Conservation (phyloP, 2,797 vertebrate genomes). For the Helostoma temminkii region DNA sequence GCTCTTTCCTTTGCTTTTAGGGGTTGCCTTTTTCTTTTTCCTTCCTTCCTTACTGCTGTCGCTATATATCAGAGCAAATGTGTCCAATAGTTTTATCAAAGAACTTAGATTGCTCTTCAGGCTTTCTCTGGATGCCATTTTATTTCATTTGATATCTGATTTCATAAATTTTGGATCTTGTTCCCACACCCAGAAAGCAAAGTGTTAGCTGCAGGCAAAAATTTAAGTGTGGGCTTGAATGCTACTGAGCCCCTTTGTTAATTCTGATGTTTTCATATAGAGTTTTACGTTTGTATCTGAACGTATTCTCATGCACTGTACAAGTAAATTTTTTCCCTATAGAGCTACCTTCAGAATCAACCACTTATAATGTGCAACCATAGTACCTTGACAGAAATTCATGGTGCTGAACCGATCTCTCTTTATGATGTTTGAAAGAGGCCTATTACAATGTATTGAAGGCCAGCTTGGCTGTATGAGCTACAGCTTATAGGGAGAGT, state of each 20-base stretch:
- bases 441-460: slow-evolving; percentile 73
- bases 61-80: slow-evolving; percentile 21
- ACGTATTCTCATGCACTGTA: background rate
- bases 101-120: slow-evolving; percentile 36
- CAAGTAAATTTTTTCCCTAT: too few species aligned
- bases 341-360: slow-evolving; percentile 42
- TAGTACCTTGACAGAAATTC: slow-evolving; percentile 60
- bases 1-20: slow-evolving; percentile 42
- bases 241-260: slow-evolving; percentile 33
- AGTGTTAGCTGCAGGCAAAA: slow-evolving; percentile 60
- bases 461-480: slow-evolving; percentile 68
- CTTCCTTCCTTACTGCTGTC: slow-evolving; percentile 6
- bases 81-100: slow-evolving; percentile 63
- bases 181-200: slow-evolving; percentile 45
- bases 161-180: slow-evolving; percentile 67
- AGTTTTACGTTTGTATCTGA: slow-evolving; percentile 2
- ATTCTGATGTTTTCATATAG: slow-evolving; percentile 54
- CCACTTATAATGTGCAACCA: slow-evolving; percentile 49
- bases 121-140: slow-evolving; percentile 48
- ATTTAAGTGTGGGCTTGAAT: slow-evolving; percentile 45
- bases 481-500: slow-evolving; percentile 64
- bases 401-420: slow-evolving; percentile 69
- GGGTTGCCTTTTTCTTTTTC: slow-evolving; percentile 25
- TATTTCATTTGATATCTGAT: slow-evolving; percentile 67
- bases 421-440: slow-evolving; percentile 71